Evolutionary conservation across 2,888 invertebrate genomes (phyloP), one percentile per base, ranked within the genome.

Genomic region (Agrochola circellaris): DNA sequence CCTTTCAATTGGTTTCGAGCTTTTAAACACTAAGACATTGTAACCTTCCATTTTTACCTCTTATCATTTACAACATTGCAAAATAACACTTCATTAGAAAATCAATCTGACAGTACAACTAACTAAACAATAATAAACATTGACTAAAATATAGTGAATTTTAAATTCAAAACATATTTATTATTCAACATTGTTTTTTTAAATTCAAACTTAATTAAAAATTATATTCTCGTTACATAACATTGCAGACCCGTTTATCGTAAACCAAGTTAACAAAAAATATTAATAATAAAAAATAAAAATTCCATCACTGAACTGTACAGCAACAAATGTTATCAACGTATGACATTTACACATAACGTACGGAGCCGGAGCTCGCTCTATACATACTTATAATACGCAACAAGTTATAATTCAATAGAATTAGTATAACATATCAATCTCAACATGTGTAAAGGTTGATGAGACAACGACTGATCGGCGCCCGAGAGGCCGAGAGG

Each of bases 351-450:
- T 91, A 87, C 86, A 86, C 84, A 85, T 79, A 82, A 89, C 82
- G 84, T 78, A 77, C 82, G 74, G 87, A 85, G 88, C 84, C 84
- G 70, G 83, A 84, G 86, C 85, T 86, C 89, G 85, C 89, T 86
- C 89, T 87, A 88, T 90, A 92, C 90, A 91, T 89, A 95, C 95
- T 95, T 96, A 96, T 94, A 95, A 95, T 95, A 96, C 95, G 95
- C 96, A 96, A 96, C 96, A 96, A 96, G 95, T 95, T 92, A 95
- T 94, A 96, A 96, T 96, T 96, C 95, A 96, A 96, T 96, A 96
- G 95, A 96, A 96, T 96, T 96, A 96, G 95, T 95, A 95, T 96
- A 96, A 96, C 96, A 96, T 96, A 95, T 96, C 96, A 96, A 96
- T 95, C 94, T 96, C 96, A 96, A 96, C 96, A 95, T 95, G 96